Base-by-base conservation (phyloP, 2,888 invertebrate species). In the Tetramorium bicarinatum region DNA sequence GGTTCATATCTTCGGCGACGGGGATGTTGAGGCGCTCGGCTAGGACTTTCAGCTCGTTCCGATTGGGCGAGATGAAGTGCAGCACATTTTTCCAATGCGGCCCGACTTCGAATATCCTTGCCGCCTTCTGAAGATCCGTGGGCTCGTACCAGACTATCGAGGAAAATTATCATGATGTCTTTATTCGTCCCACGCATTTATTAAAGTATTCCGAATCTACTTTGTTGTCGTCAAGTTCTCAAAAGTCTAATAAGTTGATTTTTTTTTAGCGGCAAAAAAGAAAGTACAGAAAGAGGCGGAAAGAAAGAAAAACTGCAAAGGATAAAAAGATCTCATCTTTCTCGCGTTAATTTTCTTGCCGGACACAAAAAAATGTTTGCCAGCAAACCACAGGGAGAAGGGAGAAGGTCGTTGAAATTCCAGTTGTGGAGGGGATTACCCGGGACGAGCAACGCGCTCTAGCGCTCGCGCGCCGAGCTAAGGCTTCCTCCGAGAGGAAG, bases 111-210 rank as follows among this genome's bases (percentile, higher is more conserved):
- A 98, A 97, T 38, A 97, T 97, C 94, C 97, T 98, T 0, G 95
- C 94, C 0, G 98, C 97, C 93, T 97, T 97, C 88, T 96, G 96
- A 91, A 97, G 95, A 92, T 99, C 99, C 0, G 99, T 98, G 0
- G 99, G 98, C 94, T 99, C 99, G 94, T 97, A 99, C 96, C 98
- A 98, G 9, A 98, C 98, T 97, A 96, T 87, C 97, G 97, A 92
- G 94, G 94, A 93, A 90, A 89, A 87, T 82, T 15, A 38, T 18
- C 2, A 9, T 3, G 15, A 52, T 34, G 29, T 29, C n/a, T 13
- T 69, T 69, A 34, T 52, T 52, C 9, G 18, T 15, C 11, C 29
- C 59, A 29, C 1, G 3, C 18, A 49, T 29, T 47, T 29, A 47
- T 49, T 49, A 18, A 21, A 44, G 25, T 25, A 66, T 66, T 15